Evolutionary conservation across 2,888 invertebrate species (phyloP), one percentile per base, ranked within the genome.

Genomic region (Pyrocoelia pectoralis): DNA sequence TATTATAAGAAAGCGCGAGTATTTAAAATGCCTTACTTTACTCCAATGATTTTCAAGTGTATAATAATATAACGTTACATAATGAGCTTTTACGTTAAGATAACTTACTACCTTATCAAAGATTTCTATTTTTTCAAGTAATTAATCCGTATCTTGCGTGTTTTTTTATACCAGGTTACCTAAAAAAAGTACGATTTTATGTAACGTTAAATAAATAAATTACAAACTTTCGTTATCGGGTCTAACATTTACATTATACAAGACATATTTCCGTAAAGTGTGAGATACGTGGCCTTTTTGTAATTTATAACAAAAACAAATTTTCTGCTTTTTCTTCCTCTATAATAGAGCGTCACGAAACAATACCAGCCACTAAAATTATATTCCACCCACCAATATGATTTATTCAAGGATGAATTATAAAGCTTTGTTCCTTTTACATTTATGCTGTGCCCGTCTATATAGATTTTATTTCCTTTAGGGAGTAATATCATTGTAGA

Each of bases 341-440:
- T 13, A 50, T n/a, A n/a, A n/a, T 46, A 55, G 55, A 41, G 41
- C 51, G 50, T 61, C 50, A 18, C 43, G 43, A 61, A 56, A 61
- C 56, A 61, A 56, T 61, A 55, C 38, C 55, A 41, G 51, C 49
- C 43, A 56, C 56, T 56, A 50, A 61, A 55, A 61, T 56, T 49
- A 40, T 61, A 55, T 56, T 41, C 56, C 50, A 12, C 51, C 56
- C 50, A 15, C 56, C 56, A 48, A 56, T 61, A 61, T 61, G 61
- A 61, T 61, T 61, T 61, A 61, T 61, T 61, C 61, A 61, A 56
- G 51, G 49, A 13, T 56, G 55, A 56, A 56, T 56, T 56, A 56
- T 61, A 33, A 48, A 50, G 38, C 43, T 24, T 29, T 38, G 54
- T 19, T 49, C 40, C 46, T 56, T 60, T 61, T 57, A 48, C 62